These are phyloP conservation scores for Aspidapion aeneum DNA, from an alignment of 2,888 invertebrate genomes.

Conservation along the genomic window DNA sequence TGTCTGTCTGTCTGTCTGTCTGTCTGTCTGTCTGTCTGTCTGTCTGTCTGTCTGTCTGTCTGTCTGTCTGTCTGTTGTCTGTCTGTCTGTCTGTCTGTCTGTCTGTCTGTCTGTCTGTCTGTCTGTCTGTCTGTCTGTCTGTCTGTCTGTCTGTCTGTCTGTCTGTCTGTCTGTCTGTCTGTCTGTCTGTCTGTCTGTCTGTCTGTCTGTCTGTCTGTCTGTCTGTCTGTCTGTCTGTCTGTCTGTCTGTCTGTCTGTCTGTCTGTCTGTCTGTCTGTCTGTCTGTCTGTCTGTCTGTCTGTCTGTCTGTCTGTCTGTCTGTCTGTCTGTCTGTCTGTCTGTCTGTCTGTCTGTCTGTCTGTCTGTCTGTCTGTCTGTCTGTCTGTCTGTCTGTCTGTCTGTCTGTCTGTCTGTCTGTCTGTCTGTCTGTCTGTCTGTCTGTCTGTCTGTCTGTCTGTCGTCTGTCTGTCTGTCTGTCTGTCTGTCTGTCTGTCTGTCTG, in stretches of 20 bases:
- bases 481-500: constrained; percentile 17
- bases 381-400: constrained; percentile 17
- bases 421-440: constrained; percentile 17
- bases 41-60: constrained; percentile 17
- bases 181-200: constrained; percentile 10
- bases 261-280: constrained; percentile 11
- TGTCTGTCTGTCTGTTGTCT: too few relatives aligned
- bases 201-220: constrained; percentile 10
- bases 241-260: too few relatives aligned
- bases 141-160: constrained; percentile 16
- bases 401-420: constrained; percentile 17
- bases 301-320: not conserved
- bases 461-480: constrained; percentile 6
- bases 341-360: constrained; percentile 7
- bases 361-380: constrained; percentile 15
- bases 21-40: constrained; percentile 16
- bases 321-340: constrained; percentile 7
- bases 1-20: too few relatives aligned
- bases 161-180: constrained; percentile 10
- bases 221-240: constrained; percentile 10
- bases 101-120: constrained; percentile 16
- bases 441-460: constrained; percentile 17
- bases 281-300: too few relatives aligned
- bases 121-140: constrained; percentile 17
- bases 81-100: too few relatives aligned